phyloP scores from a whole-genome alignment of 2,113 vertebrate genomes.

The Stictonetta naevosa region DNA sequence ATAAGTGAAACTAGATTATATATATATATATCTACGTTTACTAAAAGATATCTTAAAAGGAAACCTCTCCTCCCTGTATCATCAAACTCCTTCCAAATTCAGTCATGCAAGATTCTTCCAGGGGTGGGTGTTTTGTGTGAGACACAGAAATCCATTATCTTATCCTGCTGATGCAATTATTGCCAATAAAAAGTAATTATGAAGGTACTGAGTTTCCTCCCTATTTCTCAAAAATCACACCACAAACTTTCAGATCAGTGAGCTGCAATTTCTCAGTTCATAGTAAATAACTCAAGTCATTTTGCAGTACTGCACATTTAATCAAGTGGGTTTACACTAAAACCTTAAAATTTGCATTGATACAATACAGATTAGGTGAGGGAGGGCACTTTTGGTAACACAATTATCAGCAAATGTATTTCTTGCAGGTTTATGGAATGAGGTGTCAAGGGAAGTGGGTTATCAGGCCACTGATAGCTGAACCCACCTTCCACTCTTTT shows the following conservation, averaged over 20 bases:
- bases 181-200: conserved; percentile 76
- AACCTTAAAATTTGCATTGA: conserved; percentile 45
- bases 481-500: not conserved
- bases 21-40: not conserved
- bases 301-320: conserved; percentile 51
- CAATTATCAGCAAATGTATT: not conserved
- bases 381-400: not conserved
- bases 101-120: conserved; percentile 25
- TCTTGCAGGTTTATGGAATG: not conserved
- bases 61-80: not conserved
- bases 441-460: not conserved
- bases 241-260: conserved; percentile 55
- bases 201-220: conserved; percentile 54
- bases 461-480: not conserved
- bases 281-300: conserved; percentile 63
- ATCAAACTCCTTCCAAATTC: conserved; percentile 59
- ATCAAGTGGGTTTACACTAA: conserved; percentile 37
- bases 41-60: conserved; percentile 31
- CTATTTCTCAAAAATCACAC: conserved; percentile 56
- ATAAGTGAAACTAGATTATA: not conserved
- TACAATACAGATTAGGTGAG: not conserved
- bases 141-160: conserved; percentile 73
- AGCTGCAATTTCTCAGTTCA: conserved; percentile 53
- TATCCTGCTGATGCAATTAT: conserved; percentile 61
- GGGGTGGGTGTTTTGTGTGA: conserved; percentile 56